Evolutionary conservation across 2,797 vertebrate genomes (phyloP).

Genomic region (Tiaroga cobitis): DNA sequence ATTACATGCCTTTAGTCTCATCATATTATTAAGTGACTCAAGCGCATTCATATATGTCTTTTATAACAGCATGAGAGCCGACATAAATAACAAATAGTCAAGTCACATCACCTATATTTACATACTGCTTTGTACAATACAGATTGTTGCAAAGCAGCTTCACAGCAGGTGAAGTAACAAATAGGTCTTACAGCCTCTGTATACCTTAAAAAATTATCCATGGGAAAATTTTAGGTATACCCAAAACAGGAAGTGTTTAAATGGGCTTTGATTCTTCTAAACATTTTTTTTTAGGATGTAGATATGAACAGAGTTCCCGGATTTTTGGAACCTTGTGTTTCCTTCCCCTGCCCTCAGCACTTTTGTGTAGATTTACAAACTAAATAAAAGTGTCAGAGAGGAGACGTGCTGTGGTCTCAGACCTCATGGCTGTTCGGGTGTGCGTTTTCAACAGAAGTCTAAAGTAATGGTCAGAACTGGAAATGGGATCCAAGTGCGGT

Average conservation of each 20-base stretch:
- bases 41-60: neutral
- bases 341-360: conserved; percentile 26
- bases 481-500: neutral
- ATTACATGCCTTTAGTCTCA: neutral
- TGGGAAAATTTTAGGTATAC: neutral
- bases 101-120: neutral
- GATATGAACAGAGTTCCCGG: conserved; percentile 1
- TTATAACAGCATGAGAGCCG: neutral
- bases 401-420: neutral
- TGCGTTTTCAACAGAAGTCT: neutral
- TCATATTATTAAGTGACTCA: neutral
- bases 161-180: neutral
- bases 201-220: neutral
- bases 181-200: neutral
- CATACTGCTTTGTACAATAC: neutral
- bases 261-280: conserved; percentile 9
- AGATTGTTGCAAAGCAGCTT: neutral
- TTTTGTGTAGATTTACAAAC: conserved; percentile 15
- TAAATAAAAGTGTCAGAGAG: conserved; percentile 11
- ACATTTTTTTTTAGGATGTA: neutral
- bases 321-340: conserved; percentile 14
- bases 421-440: neutral
- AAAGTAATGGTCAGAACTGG: neutral
- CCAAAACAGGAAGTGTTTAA: conserved; percentile 6
- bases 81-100: neutral